A percentile compares a stretch with the other conserved stretches of the same genome.
Evolutionary conservation across 2,113 vertebrate species (phyloP).

Genomic region (Pelecanoides urinatrix): DNA sequence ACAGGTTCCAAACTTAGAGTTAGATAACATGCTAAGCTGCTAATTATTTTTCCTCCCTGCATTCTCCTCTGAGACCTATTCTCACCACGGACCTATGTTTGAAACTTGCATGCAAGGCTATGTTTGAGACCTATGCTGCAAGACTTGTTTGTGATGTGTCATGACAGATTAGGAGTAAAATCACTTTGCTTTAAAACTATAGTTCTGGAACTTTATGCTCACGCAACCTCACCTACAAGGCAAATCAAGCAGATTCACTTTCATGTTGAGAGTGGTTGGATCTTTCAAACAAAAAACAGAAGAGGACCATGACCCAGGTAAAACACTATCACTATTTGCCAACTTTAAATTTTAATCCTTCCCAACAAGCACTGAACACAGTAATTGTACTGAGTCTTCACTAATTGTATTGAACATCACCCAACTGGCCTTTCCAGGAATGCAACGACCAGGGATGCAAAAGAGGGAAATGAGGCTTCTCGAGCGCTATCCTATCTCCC

Average conservation of each 20-base stretch:
- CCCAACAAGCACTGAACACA: not conserved
- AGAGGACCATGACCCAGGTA: not conserved
- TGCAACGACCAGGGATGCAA: not conserved
- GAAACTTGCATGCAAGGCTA: not conserved
- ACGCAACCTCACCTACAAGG: not conserved
- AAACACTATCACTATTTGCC: not conserved
- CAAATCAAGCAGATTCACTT: not conserved
- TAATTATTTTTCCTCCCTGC: not conserved
- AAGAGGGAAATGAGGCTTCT: not conserved
- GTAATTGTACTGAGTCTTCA: not conserved
- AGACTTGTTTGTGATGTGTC: not conserved
- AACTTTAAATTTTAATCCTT: not conserved
- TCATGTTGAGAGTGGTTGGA: not conserved
- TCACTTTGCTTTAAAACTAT: not conserved
- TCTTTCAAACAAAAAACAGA: not conserved
- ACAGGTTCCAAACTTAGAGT: not conserved
- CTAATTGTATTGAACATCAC: not conserved
- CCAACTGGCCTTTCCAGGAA: not conserved
- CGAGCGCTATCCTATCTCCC: fast-evolving
- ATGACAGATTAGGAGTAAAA: not conserved
- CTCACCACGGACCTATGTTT: not conserved
- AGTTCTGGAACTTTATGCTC: not conserved
- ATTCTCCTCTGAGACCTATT: not conserved
- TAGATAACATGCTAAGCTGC: not conserved
- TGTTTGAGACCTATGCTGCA: not conserved